phyloP scores from a whole-genome alignment of 2,797 vertebrate genomes.

The Danio tinwini region DNA sequence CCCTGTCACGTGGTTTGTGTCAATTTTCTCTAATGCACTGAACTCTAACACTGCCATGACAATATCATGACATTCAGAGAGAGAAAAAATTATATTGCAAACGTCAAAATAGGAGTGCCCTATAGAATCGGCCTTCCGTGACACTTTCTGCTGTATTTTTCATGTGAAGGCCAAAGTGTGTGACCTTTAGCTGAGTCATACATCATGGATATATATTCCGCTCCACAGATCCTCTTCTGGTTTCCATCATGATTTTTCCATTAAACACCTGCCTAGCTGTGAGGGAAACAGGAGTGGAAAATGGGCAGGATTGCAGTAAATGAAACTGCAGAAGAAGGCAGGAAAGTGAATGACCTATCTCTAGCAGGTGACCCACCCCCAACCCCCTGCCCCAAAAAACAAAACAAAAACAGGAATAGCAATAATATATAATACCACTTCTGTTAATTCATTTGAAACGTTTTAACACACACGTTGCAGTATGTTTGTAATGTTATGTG shows the following conservation, averaged over 20 bases:
- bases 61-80: not conserved
- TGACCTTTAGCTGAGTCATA: conserved; percentile 10
- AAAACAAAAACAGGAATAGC: no score
- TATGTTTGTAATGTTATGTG: no score
- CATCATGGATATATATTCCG: conserved; percentile 17
- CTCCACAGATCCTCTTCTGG: conserved; percentile 41
- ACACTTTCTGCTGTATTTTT: not conserved
- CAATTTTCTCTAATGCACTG: not conserved
- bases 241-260: not conserved
- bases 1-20: not conserved
- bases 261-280: conserved; percentile 59
- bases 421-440: no score
- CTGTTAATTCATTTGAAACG: no score
- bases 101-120: not conserved
- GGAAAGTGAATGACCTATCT: conserved; percentile 32
- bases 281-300: conserved; percentile 48
- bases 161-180: conserved; percentile 1
- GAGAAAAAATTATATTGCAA: not conserved
- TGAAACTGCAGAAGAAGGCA: conserved; percentile 53
- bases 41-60: conserved; percentile 1
- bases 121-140: conserved; percentile 1
- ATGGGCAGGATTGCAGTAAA: conserved; percentile 56
- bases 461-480: no score
- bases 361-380: no score
- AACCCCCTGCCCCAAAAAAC: no score